Evolutionary conservation across 2,113 vertebrate genomes (phyloP).

Genomic region (Malurus alboscapulatus): DNA sequence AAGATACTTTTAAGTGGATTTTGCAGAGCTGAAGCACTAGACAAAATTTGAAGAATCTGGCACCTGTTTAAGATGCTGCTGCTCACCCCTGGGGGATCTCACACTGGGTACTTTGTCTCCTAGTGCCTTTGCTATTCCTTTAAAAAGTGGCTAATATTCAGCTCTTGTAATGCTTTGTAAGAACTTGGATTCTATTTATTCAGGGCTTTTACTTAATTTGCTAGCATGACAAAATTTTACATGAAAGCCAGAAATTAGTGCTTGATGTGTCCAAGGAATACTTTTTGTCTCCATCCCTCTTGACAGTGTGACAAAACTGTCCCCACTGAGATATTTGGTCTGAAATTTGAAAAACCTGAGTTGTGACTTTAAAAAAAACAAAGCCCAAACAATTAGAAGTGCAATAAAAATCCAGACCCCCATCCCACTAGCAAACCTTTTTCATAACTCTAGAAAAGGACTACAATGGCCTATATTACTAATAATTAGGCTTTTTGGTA

Average conservation of each 20-base stretch:
- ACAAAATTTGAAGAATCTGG: not conserved
- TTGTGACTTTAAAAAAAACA: not conserved
- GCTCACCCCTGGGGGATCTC: not conserved
- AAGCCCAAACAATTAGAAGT: not conserved
- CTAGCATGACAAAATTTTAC: not conserved
- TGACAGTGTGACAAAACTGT: not conserved
- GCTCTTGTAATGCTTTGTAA: not conserved
- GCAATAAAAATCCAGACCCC: not conserved
- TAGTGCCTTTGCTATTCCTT: not conserved
- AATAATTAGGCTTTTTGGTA: not conserved
- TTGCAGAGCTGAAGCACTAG: not conserved
- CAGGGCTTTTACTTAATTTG: conserved; percentile 20
- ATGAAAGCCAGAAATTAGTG: not conserved
- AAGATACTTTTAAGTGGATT: not conserved
- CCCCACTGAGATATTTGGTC: not conserved
- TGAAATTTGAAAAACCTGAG: not conserved
- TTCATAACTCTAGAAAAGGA: not conserved
- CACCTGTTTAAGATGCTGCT: not conserved
- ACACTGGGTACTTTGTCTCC: not conserved
- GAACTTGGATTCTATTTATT: not conserved
- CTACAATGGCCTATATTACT: not conserved
- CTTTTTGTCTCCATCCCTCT: not conserved
- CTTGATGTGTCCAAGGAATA: not conserved
- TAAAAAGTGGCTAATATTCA: not conserved
- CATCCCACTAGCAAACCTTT: not conserved